These are phyloP conservation scores for Orchestia grillus DNA, from an alignment of 1,140 invertebrate species.

Conservation along the genomic window DNA sequence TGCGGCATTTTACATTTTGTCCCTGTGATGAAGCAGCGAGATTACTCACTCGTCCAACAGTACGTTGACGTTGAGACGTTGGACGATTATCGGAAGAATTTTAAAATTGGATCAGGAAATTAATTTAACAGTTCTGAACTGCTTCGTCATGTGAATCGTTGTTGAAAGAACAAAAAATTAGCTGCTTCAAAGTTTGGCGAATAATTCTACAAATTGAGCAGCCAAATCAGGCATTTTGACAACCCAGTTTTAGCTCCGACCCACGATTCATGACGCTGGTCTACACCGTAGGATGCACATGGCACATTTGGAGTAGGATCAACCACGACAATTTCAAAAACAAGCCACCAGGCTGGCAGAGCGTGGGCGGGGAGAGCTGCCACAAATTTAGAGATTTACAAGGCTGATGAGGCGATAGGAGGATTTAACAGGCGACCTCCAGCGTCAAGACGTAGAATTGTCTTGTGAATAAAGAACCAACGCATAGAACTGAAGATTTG, in stretches of 20 bases:
- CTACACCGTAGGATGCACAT: background rate
- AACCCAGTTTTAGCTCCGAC: background rate
- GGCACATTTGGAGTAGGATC: background rate
- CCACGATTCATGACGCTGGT: background rate
- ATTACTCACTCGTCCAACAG: background rate
- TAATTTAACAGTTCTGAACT: background rate
- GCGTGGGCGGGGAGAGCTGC: constrained; percentile 34
- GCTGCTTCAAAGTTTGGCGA: background rate
- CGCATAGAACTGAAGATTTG: background rate
- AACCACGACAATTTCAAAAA: background rate
- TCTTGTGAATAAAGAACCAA: background rate
- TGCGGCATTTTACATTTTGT: background rate
- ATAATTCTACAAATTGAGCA: background rate
- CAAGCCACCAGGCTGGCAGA: background rate
- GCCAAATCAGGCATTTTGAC: background rate
- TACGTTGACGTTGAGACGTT: background rate
- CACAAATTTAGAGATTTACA: constrained; percentile 45
- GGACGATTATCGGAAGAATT: background rate
- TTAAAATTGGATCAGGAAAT: background rate
- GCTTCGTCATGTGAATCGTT: background rate
- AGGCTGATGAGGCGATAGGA: constrained; percentile 49
- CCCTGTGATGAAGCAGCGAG: background rate
- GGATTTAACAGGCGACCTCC: constrained; percentile 29
- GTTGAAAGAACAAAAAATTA: background rate
- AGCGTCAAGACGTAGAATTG: background rate